These are phyloP conservation scores for Caerostris extrusa DNA, from an alignment of 1,140 invertebrate species.

Conservation along the genomic window DNA sequence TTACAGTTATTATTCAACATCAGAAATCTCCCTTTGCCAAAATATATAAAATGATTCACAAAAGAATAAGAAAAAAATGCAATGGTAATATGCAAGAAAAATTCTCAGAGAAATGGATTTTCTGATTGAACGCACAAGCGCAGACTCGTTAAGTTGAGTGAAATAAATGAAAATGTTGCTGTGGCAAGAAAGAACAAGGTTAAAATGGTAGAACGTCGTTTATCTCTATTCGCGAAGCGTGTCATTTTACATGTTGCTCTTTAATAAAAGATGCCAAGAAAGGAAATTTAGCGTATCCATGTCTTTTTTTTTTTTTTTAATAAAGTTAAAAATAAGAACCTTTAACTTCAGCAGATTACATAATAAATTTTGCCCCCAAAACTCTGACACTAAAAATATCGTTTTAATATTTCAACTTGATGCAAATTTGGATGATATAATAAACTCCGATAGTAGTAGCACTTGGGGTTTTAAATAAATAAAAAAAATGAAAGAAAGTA, in stretches of 20 bases:
- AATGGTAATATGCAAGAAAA: neutral
- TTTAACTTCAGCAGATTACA: neutral
- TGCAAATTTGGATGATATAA: neutral
- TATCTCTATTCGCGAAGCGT: constrained; percentile 24
- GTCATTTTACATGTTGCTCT: constrained; percentile 19
- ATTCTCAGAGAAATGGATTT: constrained; percentile 17
- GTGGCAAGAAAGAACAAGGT: neutral
- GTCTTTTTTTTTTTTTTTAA: neutral
- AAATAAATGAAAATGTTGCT: neutral
- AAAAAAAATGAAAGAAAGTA: neutral
- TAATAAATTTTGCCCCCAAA: constrained; percentile 45
- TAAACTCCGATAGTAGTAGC: neutral
- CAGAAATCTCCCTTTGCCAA: too few species aligned
- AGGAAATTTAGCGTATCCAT: neutral
- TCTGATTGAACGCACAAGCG: constrained; percentile 34
- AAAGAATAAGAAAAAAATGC: too few species aligned
- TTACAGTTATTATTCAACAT: too few species aligned
- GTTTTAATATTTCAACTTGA: constrained; percentile 40
- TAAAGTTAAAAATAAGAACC: neutral
- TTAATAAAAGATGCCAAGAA: neutral
- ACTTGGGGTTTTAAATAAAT: neutral
- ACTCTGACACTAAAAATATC: constrained; percentile 44
- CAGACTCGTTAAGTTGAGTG: neutral
- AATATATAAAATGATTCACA: too few species aligned
- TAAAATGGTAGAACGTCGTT: constrained; percentile 26